These are phyloP conservation scores for Solea solea DNA, from an alignment of 2,113 vertebrate genomes.

Conservation along the genomic window DNA sequence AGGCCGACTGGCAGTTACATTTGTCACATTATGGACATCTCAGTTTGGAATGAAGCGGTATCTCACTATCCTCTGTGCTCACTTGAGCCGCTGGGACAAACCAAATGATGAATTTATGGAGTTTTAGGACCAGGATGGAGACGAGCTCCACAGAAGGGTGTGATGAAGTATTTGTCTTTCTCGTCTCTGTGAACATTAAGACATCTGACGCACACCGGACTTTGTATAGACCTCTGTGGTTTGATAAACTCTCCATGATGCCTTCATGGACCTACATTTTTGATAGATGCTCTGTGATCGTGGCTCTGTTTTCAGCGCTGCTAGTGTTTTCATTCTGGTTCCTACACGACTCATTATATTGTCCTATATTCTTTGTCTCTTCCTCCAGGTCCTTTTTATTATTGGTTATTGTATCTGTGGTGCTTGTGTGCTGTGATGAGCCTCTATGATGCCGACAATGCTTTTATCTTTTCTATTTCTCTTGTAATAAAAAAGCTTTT, in stretches of 20 bases:
- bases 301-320: slow-evolving; percentile 63
- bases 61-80: slow-evolving; percentile 15
- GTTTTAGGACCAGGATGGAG: slow-evolving; percentile 8
- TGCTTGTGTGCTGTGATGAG: slow-evolving; percentile 77
- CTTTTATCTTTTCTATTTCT: slow-evolving; percentile 77
- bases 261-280: slow-evolving; percentile 45
- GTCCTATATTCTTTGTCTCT: slow-evolving; percentile 41
- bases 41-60: slow-evolving; percentile 7
- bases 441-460: slow-evolving; percentile 67
- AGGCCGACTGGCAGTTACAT: background rate
- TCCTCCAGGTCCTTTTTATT: slow-evolving; percentile 33
- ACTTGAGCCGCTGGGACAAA: slow-evolving; percentile 27
- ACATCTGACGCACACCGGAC: slow-evolving; percentile 39
- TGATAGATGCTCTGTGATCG: slow-evolving; percentile 62
- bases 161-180: slow-evolving; percentile 28
- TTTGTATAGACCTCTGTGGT: slow-evolving; percentile 45
- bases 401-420: slow-evolving; percentile 63
- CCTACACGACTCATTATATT: slow-evolving; percentile 37
- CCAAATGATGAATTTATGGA: slow-evolving; percentile 16
- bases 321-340: slow-evolving; percentile 48
- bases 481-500: slow-evolving; percentile 77
- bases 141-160: background rate
- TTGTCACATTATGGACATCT: slow-evolving; percentile 6
- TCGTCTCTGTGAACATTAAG: background rate
- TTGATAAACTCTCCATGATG: slow-evolving; percentile 45